phyloP scores from a whole-genome alignment of 2,113 vertebrate genomes.

The Cyanocitta stelleri region DNA sequence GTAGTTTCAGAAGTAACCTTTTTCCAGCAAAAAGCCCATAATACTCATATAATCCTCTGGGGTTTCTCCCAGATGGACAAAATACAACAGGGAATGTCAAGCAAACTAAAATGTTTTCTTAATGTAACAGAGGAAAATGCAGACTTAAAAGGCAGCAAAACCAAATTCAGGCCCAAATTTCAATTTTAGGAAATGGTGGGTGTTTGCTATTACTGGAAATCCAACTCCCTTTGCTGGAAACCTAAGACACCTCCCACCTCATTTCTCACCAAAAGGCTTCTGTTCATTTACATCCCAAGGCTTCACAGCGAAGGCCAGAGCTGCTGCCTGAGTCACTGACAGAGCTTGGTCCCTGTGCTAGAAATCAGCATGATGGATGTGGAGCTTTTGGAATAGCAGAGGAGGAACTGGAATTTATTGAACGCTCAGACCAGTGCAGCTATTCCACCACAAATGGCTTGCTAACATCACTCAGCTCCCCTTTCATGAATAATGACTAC shows the following conservation, averaged over 20 bases:
- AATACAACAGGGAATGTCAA: neutral
- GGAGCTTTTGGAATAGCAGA: neutral
- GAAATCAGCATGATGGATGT: neutral
- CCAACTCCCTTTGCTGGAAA: slow-evolving; percentile 36
- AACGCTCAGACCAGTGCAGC: neutral
- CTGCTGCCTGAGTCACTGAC: slow-evolving; percentile 15
- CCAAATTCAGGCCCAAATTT: neutral
- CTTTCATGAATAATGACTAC: neutral
- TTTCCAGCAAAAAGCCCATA: neutral
- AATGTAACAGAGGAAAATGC: neutral
- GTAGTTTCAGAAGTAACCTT: neutral
- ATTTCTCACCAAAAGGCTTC: slow-evolving; percentile 36
- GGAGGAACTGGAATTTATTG: slow-evolving; percentile 4
- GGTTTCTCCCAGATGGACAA: slow-evolving; percentile 7
- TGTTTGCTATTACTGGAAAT: slow-evolving; percentile 52
- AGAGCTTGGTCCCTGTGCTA: neutral
- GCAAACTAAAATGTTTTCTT: neutral
- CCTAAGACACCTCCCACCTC: slow-evolving; percentile 45
- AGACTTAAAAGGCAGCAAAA: neutral
- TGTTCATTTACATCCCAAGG: slow-evolving; percentile 1
- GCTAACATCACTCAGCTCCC: neutral
- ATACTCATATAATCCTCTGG: neutral
- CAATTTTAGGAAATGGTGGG: slow-evolving; percentile 41
- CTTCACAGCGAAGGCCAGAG: neutral
- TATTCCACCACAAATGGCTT: neutral